Conservation (phyloP, 2,797 vertebrate genomes). For the Tapera naevia region DNA sequence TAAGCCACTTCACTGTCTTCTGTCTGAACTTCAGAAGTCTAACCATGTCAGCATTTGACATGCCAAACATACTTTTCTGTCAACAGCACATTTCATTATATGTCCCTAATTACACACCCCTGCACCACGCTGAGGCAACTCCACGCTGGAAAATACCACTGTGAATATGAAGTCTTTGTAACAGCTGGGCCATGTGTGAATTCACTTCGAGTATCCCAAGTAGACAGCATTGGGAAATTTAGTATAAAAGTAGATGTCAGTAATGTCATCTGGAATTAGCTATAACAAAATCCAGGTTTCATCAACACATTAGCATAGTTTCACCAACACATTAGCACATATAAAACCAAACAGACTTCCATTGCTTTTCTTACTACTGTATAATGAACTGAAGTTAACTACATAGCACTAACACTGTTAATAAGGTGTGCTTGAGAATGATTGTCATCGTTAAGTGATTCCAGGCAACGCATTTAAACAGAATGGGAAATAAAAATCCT, state of each 20-base stretch:
- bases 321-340: background rate
- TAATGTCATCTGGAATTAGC: background rate
- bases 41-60: background rate
- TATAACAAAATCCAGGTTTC: background rate
- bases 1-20: background rate
- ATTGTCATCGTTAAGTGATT: background rate
- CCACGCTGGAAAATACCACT: background rate
- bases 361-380: background rate
- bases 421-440: background rate
- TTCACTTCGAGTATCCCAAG: background rate
- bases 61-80: slow-evolving; percentile 43
- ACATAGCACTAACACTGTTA: background rate
- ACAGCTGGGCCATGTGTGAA: background rate
- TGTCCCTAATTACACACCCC: slow-evolving; percentile 23
- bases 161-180: background rate
- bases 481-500: background rate
- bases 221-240: no score
- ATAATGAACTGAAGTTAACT: background rate
- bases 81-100: slow-evolving; percentile 22
- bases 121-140: background rate
- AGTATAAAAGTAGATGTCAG: background rate
- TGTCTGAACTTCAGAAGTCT: background rate
- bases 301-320: background rate
- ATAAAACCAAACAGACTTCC: background rate
- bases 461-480: background rate